These are phyloP conservation scores for Spea bombifrons DNA, from an alignment of 2,113 vertebrate species.

Conservation along the genomic window DNA sequence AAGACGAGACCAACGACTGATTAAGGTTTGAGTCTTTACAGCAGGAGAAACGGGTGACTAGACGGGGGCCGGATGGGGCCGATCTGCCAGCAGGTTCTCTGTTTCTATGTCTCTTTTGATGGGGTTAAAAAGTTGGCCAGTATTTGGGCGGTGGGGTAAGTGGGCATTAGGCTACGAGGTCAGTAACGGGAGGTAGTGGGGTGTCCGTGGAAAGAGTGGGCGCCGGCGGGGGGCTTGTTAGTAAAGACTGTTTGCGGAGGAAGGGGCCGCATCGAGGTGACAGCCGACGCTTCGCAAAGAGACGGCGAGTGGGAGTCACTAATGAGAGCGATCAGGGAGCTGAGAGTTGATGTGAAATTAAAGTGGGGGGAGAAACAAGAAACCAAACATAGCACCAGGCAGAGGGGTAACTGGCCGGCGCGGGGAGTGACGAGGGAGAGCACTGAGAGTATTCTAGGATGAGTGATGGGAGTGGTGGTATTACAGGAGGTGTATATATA, in stretches of 20 bases:
- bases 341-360: not conserved
- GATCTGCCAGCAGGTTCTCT: too few species aligned
- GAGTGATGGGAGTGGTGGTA: too few species aligned
- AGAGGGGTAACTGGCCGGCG: not conserved
- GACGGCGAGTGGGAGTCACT: slow-evolving; percentile 2
- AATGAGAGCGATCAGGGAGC: not conserved
- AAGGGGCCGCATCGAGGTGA: slow-evolving; percentile 2
- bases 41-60: too few species aligned
- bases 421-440: slow-evolving; percentile 40
- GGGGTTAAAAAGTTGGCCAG: too few species aligned
- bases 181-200: not conserved
- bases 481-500: too few species aligned
- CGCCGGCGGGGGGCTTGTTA: not conserved
- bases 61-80: too few species aligned
- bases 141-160: too few species aligned
- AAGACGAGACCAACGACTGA: too few species aligned
- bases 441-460: not conserved
- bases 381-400: not conserved
- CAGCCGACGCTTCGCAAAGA: not conserved
- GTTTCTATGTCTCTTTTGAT: too few species aligned
- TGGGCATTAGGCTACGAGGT: too few species aligned
- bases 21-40: too few species aligned
- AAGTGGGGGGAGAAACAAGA: not conserved
- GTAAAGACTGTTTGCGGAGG: not conserved
- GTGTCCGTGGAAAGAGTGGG: slow-evolving; percentile 4